Base-by-base conservation (phyloP, 2,888 invertebrate genomes). In the Seira musarum region DNA sequence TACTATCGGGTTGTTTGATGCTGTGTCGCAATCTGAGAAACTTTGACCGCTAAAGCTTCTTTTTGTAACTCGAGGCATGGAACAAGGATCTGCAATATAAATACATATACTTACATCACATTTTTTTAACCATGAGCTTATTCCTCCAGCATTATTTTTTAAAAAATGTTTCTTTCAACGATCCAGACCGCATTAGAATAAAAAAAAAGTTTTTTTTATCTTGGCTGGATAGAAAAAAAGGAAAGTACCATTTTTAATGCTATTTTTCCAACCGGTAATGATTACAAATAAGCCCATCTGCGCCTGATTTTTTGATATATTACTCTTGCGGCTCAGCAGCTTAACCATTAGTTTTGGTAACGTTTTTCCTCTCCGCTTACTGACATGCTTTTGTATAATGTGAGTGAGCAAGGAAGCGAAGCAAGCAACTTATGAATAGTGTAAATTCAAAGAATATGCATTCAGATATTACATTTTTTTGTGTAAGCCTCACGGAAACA, bases 281-380 rank as follows among this genome's bases (percentile, higher is more conserved):
- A 86, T 85, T 85, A 86, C 85, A 86, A 85, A 85, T 85, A 85
- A 85, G 86, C 83, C 84, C 86, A 85, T 85, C 86, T 85, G 85
- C 80, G 85, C 83, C 82, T 85, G 85, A 85, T 86, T 85, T 85
- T 85, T 85, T 85, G 86, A 85, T 86, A 85, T 85, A 86, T 86
- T 85, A 84, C 86, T 84, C 80, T 80, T 72, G 67, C 60, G 80
- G 80, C 80, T 82, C 82, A 79, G 76, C 76, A 70, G 69, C 76
- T 76, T 75, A 75, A 75, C 75, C 75, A 75, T 75, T 75, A 68
- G 75, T 75, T 75, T 49, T 68, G 68, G 75, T 35, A 64, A 22
- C 49, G 49, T 49, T 49, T 49, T 49, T 49, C 49, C 49, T 49
- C 49, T 49, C 49, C 49, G 49, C 49, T 49, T 49, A 49, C 49